phyloP scores from a whole-genome alignment of 2,888 invertebrate species.

The Netelia inedita region DNA sequence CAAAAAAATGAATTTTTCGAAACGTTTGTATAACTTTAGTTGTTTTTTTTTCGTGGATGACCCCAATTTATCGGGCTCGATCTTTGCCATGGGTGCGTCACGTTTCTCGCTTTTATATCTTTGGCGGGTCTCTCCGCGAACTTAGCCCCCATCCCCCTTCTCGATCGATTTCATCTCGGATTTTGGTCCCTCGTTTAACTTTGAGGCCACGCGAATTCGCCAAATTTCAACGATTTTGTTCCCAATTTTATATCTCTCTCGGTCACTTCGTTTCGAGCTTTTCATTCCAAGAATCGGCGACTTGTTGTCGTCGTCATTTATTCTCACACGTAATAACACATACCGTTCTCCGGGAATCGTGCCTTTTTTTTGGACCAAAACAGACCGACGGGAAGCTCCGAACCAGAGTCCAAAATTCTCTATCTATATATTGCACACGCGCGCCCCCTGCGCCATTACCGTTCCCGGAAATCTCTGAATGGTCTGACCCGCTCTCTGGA shows the following conservation, averaged over 20 bases:
- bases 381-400: constrained; percentile 42
- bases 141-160: background rate
- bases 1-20: too few relatives aligned
- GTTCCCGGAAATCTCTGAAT: constrained; percentile 42
- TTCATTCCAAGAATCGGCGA: constrained; percentile 17
- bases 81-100: too few relatives aligned
- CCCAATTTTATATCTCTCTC: constrained; percentile 6
- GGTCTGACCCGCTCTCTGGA: constrained; percentile 1
- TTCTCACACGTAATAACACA: constrained; percentile 24
- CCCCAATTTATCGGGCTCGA: too few relatives aligned
- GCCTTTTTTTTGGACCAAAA: constrained; percentile 6
- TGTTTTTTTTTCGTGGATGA: too few relatives aligned
- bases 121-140: constrained; percentile 8
- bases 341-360: constrained; percentile 5
- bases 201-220: constrained; percentile 52
- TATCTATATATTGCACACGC: background rate
- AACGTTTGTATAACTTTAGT: too few relatives aligned
- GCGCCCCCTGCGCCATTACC: background rate
- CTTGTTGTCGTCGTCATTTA: constrained; percentile 18
- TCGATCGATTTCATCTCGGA: constrained; percentile 28
- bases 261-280: background rate
- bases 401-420: constrained; percentile 1
- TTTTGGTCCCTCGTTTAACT: constrained; percentile 51
- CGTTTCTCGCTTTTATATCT: background rate
- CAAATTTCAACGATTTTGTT: constrained; percentile 56